Conservation (phyloP, 1,140 invertebrate species). For the Drosophila leontia region DNA sequence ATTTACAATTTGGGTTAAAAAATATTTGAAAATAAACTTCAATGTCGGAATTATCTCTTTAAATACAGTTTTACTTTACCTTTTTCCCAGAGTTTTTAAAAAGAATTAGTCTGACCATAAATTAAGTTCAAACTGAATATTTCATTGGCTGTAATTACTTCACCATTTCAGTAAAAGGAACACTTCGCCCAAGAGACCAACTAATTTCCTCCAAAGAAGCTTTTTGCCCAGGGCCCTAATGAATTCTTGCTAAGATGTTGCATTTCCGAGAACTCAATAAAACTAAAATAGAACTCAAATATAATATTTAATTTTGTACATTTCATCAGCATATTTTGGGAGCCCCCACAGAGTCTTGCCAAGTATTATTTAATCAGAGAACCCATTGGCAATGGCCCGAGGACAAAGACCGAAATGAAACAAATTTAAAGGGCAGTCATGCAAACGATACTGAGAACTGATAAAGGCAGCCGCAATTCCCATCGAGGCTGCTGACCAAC, state of each 20-base stretch:
- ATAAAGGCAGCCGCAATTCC: conserved; percentile 41
- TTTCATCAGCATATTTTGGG: too few species aligned
- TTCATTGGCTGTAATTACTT: too few species aligned
- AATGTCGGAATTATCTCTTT: neutral
- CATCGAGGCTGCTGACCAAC: conserved; percentile 49
- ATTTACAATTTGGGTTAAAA: neutral
- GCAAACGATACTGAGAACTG: conserved; percentile 42
- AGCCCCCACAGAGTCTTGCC: neutral
- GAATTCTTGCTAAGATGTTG: neutral
- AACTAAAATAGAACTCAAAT: conserved; percentile 1
- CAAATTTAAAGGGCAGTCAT: conserved; percentile 40
- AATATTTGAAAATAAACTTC: neutral
- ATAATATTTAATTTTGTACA: conserved; percentile 4
- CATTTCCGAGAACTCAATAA: neutral
- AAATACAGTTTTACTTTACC: neutral
- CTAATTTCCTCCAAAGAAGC: neutral
- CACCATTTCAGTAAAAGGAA: neutral
- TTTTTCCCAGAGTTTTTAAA: neutral
- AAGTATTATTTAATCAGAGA: conserved; percentile 18
- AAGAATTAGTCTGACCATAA: neutral
- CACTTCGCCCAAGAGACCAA: neutral
- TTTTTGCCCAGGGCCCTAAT: neutral
- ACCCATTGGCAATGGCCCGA: conserved; percentile 2
- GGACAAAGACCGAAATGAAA: conserved; percentile 20
- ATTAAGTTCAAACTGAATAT: neutral